phyloP scores from a whole-genome alignment of 2,888 invertebrate species.

The Cyclophora punctaria region DNA sequence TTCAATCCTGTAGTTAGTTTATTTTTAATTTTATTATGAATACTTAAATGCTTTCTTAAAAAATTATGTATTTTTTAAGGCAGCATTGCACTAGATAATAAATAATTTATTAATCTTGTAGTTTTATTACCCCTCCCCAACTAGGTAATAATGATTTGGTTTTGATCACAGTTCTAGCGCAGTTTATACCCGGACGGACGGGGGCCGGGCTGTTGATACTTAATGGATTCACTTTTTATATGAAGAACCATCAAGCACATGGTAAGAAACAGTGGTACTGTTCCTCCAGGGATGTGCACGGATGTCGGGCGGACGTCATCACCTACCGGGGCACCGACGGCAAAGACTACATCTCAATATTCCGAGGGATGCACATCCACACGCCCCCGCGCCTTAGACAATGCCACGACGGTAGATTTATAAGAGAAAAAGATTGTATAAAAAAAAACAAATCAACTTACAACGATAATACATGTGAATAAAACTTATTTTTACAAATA shows the following conservation, averaged over 20 bases:
- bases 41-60: neutral
- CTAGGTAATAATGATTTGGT: conserved; percentile 17
- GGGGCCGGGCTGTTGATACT: conserved; percentile 61
- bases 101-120: conserved; percentile 10
- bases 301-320: conserved; percentile 65
- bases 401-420: conserved; percentile 64
- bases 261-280: conserved; percentile 71
- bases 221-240: conserved; percentile 66
- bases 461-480: too few species aligned
- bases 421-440: conserved; percentile 52
- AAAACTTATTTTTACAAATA: too few species aligned
- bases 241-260: conserved; percentile 69
- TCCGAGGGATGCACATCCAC: conserved; percentile 62
- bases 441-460: too few species aligned
- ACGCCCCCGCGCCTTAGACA: conserved; percentile 58
- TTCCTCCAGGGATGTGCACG: conserved; percentile 62
- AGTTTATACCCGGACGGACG: conserved; percentile 64
- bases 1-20: too few species aligned
- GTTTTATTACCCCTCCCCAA: conserved; percentile 21
- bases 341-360: conserved; percentile 64
- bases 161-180: conserved; percentile 57
- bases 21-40: too few species aligned
- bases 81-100: conserved; percentile 12
- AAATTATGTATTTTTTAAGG: conserved; percentile 9
- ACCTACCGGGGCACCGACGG: conserved; percentile 62